A percentile compares a stretch with the other conserved stretches of the same genome.
These are phyloP conservation scores for Andrena fulva DNA, from an alignment of 2,888 invertebrate genomes.

Conservation along the genomic window DNA sequence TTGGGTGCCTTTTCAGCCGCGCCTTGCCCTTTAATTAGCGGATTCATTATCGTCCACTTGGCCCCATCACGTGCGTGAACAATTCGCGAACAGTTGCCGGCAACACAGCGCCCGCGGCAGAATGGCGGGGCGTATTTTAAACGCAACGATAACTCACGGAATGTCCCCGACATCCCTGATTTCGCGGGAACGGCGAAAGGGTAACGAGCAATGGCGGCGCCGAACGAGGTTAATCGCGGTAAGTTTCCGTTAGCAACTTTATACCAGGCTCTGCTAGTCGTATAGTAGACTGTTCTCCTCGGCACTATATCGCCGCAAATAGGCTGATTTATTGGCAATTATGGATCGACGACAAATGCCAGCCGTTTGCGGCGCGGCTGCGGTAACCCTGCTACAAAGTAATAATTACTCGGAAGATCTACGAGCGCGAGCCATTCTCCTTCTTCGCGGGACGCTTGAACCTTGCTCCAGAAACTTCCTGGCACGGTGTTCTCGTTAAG, in stretches of 20 bases:
- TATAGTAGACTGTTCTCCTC: constrained; percentile 49
- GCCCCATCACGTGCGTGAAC: constrained; percentile 1
- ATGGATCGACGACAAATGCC: constrained; percentile 62
- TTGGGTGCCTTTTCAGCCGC: too few relatives aligned
- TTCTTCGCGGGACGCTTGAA: constrained; percentile 6
- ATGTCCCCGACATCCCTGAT: constrained; percentile 58
- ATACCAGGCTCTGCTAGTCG: constrained; percentile 44
- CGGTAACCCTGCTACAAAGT: constrained; percentile 43
- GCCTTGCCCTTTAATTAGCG: not conserved
- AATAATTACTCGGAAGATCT: constrained; percentile 57
- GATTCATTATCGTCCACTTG: not conserved
- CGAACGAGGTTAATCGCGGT: constrained; percentile 57
- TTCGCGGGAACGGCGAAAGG: constrained; percentile 57
- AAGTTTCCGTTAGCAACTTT: constrained; percentile 60
- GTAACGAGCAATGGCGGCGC: constrained; percentile 51
- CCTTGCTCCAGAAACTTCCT: not conserved
- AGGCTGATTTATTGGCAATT: constrained; percentile 62
- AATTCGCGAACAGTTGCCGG: constrained; percentile 39
- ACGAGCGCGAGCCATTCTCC: constrained; percentile 21
- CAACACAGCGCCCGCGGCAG: not conserved
- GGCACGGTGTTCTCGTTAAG: not conserved
- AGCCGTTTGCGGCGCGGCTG: constrained; percentile 48
- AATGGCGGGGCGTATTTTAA: constrained; percentile 47
- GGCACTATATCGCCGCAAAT: constrained; percentile 57
- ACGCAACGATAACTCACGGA: constrained; percentile 53